A percentile compares a stretch with the other conserved stretches of the same genome.
Evolutionary conservation across 2,797 vertebrate genomes (phyloP).

Genomic region (Darevskia mixta): DNA sequence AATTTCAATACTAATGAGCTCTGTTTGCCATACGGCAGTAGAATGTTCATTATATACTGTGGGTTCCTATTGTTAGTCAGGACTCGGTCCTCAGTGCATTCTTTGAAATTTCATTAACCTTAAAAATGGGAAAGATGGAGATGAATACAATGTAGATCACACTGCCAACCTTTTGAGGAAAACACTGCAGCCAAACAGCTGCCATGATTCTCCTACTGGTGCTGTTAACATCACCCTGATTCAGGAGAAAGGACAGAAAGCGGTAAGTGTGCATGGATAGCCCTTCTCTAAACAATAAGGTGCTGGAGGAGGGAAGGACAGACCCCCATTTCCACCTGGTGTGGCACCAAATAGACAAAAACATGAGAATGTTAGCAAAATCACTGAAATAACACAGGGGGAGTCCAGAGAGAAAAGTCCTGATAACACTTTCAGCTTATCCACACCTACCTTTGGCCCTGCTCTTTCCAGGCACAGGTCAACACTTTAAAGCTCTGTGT

Average conservation of each 20-base stretch:
- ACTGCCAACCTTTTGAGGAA: neutral
- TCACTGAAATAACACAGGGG: too few species aligned
- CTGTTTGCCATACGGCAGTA: neutral
- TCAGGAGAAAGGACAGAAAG: neutral
- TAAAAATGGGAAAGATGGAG: neutral
- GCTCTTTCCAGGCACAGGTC: too few species aligned
- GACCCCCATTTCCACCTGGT: neutral
- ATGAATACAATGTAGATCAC: neutral
- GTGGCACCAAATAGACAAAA: neutral
- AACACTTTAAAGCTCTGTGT: too few species aligned
- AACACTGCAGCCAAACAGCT: neutral
- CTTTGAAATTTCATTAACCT: rapidly evolving
- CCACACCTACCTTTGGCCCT: too few species aligned
- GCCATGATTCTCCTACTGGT: neutral
- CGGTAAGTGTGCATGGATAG: neutral
- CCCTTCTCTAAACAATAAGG: neutral
- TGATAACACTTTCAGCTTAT: too few species aligned
- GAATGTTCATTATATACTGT: constrained; percentile 17
- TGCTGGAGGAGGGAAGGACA: neutral
- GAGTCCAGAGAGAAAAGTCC: too few species aligned
- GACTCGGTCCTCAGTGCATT: neutral
- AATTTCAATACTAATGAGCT: constrained; percentile 63
- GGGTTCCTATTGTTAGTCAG: neutral
- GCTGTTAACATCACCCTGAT: neutral
- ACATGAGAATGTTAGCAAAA: too few species aligned